Conservation (phyloP, 2,888 invertebrate genomes). For the Cataglyphis rosenhaueri region DNA sequence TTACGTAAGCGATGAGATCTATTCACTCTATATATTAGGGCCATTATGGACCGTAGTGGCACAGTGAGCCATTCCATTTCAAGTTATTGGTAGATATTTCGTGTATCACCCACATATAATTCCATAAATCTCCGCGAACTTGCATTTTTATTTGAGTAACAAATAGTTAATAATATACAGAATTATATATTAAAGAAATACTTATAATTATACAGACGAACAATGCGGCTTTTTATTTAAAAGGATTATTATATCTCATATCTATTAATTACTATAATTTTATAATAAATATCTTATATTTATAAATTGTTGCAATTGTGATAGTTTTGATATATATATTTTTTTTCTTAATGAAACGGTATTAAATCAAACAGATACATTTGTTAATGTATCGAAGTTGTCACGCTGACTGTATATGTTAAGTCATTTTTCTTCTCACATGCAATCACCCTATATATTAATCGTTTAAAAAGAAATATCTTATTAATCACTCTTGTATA, state of each 20-base stretch:
- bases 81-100: constrained; percentile 68
- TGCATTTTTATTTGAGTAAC: background rate
- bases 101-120: constrained; percentile 20
- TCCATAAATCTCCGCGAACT: constrained; percentile 66
- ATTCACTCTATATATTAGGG: constrained; percentile 78
- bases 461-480: background rate
- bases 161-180: background rate
- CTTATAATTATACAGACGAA: background rate
- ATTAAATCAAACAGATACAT: background rate
- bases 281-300: too few species aligned
- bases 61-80: constrained; percentile 70
- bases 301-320: too few species aligned
- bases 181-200: background rate
- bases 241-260: background rate
- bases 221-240: background rate
- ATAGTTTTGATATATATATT: too few species aligned
- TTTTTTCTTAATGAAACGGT: too few species aligned
- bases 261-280: background rate
- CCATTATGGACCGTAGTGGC: constrained; percentile 75
- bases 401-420: background rate
- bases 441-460: background rate
- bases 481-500: background rate
- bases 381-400: background rate
- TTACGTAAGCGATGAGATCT: constrained; percentile 79
- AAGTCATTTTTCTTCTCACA: background rate